A percentile compares a stretch with the other conserved stretches of the same genome.
Evolutionary conservation across 2,113 vertebrate species (phyloP).

Genomic region (Syrmaticus mikado): DNA sequence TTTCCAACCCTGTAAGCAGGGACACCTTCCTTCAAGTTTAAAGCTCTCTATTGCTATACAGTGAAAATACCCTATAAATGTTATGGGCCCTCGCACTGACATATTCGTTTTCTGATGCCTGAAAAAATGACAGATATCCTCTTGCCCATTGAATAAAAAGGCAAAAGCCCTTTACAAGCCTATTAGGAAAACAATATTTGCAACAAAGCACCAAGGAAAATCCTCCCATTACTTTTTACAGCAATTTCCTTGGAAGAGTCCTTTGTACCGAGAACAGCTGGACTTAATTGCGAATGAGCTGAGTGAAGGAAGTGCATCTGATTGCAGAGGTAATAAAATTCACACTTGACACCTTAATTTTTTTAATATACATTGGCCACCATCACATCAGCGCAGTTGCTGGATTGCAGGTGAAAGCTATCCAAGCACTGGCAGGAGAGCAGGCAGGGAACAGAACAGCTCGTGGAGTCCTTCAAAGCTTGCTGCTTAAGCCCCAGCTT

Average conservation of each 20-base stretch:
- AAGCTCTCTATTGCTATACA: not conserved
- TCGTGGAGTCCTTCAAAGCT: constrained; percentile 64
- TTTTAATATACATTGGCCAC: constrained; percentile 20
- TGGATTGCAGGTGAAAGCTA: constrained; percentile 43
- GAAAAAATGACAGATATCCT: constrained; percentile 43
- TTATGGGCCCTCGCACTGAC: not conserved
- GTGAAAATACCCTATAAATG: not conserved
- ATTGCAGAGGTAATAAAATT: constrained; percentile 62
- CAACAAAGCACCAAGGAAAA: constrained; percentile 30
- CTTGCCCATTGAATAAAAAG: not conserved
- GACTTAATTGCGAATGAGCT: constrained; percentile 33
- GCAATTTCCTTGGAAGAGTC: constrained; percentile 45
- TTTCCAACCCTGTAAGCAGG: too few relatives aligned
- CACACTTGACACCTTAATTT: constrained; percentile 57
- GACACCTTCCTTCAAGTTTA: not conserved
- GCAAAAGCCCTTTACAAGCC: constrained; percentile 46
- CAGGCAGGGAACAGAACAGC: constrained; percentile 8
- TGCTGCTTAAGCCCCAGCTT: constrained; percentile 64
- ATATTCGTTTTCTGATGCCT: constrained; percentile 13
- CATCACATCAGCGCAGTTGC: constrained; percentile 31
- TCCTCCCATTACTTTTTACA: constrained; percentile 44
- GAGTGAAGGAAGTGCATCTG: constrained; percentile 50
- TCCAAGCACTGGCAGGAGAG: constrained; percentile 51
- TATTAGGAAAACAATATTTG: constrained; percentile 68
- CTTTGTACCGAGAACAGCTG: constrained; percentile 34